phyloP scores from a whole-genome alignment of 2,797 vertebrate species.

The Tinamus major region DNA sequence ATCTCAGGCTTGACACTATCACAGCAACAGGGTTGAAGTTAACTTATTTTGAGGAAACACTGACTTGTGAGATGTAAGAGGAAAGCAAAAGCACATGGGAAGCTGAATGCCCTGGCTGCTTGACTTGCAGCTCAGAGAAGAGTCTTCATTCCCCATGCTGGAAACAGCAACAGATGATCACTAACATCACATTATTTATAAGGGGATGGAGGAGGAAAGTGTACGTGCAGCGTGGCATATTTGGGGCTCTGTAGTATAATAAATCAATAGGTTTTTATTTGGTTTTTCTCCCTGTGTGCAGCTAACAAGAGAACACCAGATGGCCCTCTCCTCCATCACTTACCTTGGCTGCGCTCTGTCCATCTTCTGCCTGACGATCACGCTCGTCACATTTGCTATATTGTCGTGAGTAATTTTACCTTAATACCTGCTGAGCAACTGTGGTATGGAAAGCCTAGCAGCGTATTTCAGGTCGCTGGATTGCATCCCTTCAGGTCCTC shows the following conservation, averaged over 20 bases:
- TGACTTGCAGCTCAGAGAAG: background rate
- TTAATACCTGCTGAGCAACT: conserved; percentile 21
- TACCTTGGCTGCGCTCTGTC: conserved; percentile 95
- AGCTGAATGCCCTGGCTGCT: background rate
- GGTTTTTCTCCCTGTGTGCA: conserved; percentile 58
- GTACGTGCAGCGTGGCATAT: background rate
- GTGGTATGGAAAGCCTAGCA: background rate
- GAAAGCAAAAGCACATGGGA: background rate
- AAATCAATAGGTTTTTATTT: background rate
- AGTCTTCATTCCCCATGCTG: background rate
- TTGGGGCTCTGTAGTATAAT: background rate
- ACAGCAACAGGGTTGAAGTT: background rate
- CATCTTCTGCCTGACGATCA: conserved; percentile 91
- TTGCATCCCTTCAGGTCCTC: background rate
- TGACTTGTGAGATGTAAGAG: background rate
- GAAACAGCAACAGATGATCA: background rate
- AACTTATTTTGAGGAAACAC: background rate
- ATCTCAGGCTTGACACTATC: background rate
- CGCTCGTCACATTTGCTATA: conserved; percentile 93
- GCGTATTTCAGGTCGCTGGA: background rate
- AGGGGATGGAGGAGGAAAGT: background rate
- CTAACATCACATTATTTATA: background rate
- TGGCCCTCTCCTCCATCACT: conserved; percentile 95
- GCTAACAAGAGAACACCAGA: conserved; percentile 88
- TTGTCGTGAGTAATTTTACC: conserved; percentile 91